These are phyloP conservation scores for Carassius gibelio DNA, from an alignment of 2,113 vertebrate species.

Conservation along the genomic window DNA sequence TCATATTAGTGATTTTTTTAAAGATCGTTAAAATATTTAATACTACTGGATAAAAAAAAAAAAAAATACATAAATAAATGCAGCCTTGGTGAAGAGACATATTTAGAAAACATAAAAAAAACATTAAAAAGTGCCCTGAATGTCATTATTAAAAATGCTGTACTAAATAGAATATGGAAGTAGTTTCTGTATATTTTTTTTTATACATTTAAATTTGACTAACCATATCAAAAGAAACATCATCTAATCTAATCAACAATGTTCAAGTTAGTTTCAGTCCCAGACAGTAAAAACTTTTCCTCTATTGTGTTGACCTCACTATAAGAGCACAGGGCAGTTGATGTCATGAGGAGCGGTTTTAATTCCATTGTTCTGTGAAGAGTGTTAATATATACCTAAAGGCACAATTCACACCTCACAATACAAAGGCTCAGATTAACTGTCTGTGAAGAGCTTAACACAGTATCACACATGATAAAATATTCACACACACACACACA, in stretches of 20 bases:
- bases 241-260: background rate
- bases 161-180: too few relatives aligned
- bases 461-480: background rate
- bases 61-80: too few relatives aligned
- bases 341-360: background rate
- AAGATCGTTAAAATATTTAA: too few relatives aligned
- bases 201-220: background rate
- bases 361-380: background rate
- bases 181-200: background rate
- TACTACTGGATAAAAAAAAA: too few relatives aligned
- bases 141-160: too few relatives aligned
- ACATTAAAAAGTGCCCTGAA: too few relatives aligned
- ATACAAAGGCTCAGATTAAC: background rate
- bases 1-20: too few relatives aligned
- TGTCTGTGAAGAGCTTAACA: background rate
- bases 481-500: background rate
- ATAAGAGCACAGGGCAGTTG: background rate
- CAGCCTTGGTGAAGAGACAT: too few relatives aligned
- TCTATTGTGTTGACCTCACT: background rate
- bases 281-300: background rate
- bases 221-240: background rate
- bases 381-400: background rate
- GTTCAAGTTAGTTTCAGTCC: background rate
- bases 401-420: background rate
- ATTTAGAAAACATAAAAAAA: too few relatives aligned